Evolutionary conservation across 35 echinoderm and acorn worm genomes (phyloP), one percentile per base, ranked within the genome.

Genomic region (Apostichopus japonicus): DNA sequence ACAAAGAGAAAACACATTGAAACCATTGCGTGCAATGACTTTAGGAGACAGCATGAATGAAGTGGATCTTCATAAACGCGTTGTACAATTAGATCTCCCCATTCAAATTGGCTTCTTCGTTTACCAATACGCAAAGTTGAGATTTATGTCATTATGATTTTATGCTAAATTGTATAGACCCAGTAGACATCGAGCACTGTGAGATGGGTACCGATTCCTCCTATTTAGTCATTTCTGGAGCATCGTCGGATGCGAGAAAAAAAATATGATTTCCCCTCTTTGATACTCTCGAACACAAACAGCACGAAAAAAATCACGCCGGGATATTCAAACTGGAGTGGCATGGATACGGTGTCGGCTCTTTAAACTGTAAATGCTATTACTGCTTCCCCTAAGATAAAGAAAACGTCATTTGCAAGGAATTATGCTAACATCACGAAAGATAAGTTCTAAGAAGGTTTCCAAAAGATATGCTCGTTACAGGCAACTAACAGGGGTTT

Each of bases 121-220:
- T 8, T 24, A 80, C 23, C 78, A 80, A 33, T 80, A 80, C 23
- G 78, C 78, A 13, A 80, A 80, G 33, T 7, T 80, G 8, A 24
- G 78, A 51, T 80, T 80, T 80, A 8, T n/a, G n/a, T n/a, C n/a
- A 80, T 80, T 51, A 51, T 54, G 78, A 80, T 80, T 80, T 80
- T 77, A 77, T 77, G 75, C 19, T 77, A 27, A 77, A 77, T 15
- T 10, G 10, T 77, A 15, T 77, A 8, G 23, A 80, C 16, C 78
- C 23, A 22, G 5, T 7, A 4, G 78, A 80, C 33, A 33, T 80
- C 78, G 78, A 80, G 25, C 33, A 80, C 19, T 93, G 91, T 56
- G 77, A 95, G 56, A 93, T 95, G 93, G 95, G 91, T 65, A 96
- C 95, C 16, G 95, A 96, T 57, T 94, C 92, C 1, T 80, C 92